Evolutionary conservation across 2,797 vertebrate genomes (phyloP).

Genomic region (Sebastes aleutianus): DNA sequence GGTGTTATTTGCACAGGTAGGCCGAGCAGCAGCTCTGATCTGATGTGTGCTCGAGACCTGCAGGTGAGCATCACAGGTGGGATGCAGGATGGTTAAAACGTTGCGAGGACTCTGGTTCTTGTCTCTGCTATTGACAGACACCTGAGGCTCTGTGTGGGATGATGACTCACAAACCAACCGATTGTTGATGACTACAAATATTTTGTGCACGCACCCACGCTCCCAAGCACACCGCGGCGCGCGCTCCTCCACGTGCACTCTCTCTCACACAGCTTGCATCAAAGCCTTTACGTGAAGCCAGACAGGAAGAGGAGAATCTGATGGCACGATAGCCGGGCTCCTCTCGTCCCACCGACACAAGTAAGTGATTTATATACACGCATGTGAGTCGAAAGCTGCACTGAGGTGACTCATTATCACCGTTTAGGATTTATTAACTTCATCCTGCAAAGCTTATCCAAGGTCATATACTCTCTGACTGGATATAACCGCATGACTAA

Average conservation of each 20-base stretch:
- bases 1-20: not conserved
- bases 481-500: slow-evolving; percentile 4
- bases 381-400: not conserved
- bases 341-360: slow-evolving; percentile 10
- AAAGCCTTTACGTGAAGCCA: slow-evolving; percentile 58
- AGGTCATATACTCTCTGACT: slow-evolving; percentile 43
- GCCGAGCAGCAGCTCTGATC: not conserved
- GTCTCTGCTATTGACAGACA: slow-evolving; percentile 19
- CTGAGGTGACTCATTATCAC: not conserved
- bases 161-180: slow-evolving; percentile 67
- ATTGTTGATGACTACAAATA: slow-evolving; percentile 59
- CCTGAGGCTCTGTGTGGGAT: slow-evolving; percentile 51
- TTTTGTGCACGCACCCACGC: slow-evolving; percentile 66
- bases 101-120: not conserved
- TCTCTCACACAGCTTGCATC: slow-evolving; percentile 51
- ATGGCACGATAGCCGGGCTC: slow-evolving; percentile 39
- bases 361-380: slow-evolving; percentile 27
- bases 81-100: not conserved
- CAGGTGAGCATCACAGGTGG: not conserved
- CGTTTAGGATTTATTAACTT: not conserved
- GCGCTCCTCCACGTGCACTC: slow-evolving; percentile 62
- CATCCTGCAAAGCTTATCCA: slow-evolving; percentile 6
- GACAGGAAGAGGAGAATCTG: slow-evolving; percentile 55
- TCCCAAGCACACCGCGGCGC: slow-evolving; percentile 45
- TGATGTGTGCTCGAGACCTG: not conserved